phyloP scores from a whole-genome alignment of 1,140 invertebrate species.

The Eufriesea mexicana region DNA sequence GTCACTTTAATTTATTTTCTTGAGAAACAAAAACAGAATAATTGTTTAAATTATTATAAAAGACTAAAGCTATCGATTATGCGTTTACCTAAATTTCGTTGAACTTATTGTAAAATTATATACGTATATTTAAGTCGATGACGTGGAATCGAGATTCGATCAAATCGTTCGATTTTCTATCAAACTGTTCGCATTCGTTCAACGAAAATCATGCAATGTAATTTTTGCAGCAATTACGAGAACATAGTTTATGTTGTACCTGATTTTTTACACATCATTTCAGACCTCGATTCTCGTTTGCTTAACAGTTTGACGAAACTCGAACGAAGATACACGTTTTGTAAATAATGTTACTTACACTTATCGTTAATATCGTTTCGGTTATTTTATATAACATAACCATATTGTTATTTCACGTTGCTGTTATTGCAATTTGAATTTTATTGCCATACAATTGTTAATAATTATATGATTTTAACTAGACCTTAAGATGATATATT shows the following conservation, averaged over 20 bases:
- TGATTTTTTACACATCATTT: slow-evolving; percentile 11
- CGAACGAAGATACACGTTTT: neutral
- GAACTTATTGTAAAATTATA: neutral
- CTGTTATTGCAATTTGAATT: slow-evolving; percentile 7
- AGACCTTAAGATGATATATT: neutral
- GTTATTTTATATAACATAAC: neutral
- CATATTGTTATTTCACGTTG: slow-evolving; percentile 5
- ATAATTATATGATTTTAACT: neutral
- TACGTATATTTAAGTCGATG: neutral
- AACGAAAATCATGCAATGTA: neutral
- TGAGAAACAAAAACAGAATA: neutral
- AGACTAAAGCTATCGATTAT: neutral
- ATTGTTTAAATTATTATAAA: neutral
- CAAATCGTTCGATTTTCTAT: neutral
- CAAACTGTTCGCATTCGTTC: neutral
- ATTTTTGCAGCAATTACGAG: neutral
- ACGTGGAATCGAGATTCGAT: neutral
- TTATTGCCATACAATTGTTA: slow-evolving; percentile 24
- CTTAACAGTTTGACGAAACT: neutral
- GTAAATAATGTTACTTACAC: slow-evolving; percentile 37
- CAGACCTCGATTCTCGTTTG: neutral
- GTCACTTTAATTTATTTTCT: too few species aligned
- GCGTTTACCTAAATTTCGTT: neutral
- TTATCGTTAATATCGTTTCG: neutral
- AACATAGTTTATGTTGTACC: slow-evolving; percentile 25